Conservation (phyloP, 1,140 invertebrate species). For the Zaprionus vittiger region DNA sequence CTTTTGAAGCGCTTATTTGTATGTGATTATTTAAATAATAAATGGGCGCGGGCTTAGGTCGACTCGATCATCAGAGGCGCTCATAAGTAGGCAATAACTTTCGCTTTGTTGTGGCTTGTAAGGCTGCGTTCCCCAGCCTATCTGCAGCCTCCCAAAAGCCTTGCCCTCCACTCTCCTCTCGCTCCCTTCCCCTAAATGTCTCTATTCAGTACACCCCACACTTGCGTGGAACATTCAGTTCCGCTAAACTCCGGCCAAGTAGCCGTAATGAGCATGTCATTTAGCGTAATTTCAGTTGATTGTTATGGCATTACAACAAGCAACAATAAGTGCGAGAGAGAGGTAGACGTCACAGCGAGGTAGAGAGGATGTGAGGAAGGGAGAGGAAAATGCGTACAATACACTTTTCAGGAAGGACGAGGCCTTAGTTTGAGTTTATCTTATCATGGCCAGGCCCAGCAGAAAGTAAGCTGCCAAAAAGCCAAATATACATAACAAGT, state of each 20-base stretch:
- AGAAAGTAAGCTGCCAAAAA: slow-evolving; percentile 42
- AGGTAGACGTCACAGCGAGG: not conserved
- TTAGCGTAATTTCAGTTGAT: slow-evolving; percentile 80
- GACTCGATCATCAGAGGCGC: slow-evolving; percentile 46
- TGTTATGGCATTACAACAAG: slow-evolving; percentile 78
- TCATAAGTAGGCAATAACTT: slow-evolving; percentile 81
- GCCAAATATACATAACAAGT: slow-evolving; percentile 18
- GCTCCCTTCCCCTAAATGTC: too few species aligned
- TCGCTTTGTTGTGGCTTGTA: slow-evolving; percentile 52
- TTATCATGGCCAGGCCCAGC: slow-evolving; percentile 54
- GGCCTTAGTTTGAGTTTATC: slow-evolving; percentile 62
- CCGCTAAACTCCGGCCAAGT: slow-evolving; percentile 34
- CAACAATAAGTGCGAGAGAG: slow-evolving; percentile 35
- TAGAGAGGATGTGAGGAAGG: not conserved
- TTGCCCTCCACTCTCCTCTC: not conserved
- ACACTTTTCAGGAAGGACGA: slow-evolving; percentile 38
- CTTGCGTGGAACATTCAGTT: not conserved
- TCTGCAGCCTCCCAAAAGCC: slow-evolving; percentile 2
- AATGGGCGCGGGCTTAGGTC: slow-evolving; percentile 48
- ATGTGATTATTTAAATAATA: slow-evolving; percentile 80
- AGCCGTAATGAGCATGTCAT: slow-evolving; percentile 79
- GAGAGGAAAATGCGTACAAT: slow-evolving; percentile 37
- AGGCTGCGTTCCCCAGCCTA: not conserved
- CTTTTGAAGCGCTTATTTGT: slow-evolving; percentile 72
- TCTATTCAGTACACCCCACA: not conserved